Conservation (phyloP, 2,888 invertebrate species). For the Criorhina ranunculi region DNA sequence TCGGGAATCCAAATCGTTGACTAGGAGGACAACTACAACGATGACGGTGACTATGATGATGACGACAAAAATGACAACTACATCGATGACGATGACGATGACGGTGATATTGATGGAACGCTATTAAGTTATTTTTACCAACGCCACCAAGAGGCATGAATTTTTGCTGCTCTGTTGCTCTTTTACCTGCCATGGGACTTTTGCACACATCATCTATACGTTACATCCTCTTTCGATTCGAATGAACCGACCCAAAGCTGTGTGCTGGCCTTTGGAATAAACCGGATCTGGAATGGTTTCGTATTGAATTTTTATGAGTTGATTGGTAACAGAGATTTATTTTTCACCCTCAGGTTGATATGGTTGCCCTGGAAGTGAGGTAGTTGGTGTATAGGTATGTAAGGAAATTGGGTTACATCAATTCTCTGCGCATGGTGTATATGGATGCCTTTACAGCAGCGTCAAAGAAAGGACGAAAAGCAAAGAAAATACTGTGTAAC, state of each 20-base stretch:
- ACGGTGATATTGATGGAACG: constrained; percentile 40
- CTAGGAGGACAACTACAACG: neutral
- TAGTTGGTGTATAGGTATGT: constrained; percentile 39
- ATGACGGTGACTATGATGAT: neutral
- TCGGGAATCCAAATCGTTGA: constrained; percentile 24
- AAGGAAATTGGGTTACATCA: constrained; percentile 70
- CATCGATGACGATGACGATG: constrained; percentile 14
- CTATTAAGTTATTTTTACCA: constrained; percentile 68
- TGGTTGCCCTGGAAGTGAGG: constrained; percentile 54
- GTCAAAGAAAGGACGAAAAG: constrained; percentile 27
- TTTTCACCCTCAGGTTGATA: constrained; percentile 69
- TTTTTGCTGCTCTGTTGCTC: constrained; percentile 58
- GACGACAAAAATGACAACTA: constrained; percentile 1
- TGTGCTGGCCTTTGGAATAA: constrained; percentile 53
- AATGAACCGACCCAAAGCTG: constrained; percentile 51
- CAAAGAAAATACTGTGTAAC: constrained; percentile 33
- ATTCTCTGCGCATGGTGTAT: constrained; percentile 21
- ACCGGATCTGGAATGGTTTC: constrained; percentile 69
- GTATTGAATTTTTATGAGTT: constrained; percentile 74
- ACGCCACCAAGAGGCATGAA: constrained; percentile 27
- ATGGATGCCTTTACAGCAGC: constrained; percentile 30
- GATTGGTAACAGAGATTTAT: constrained; percentile 73
- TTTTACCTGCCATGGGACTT: constrained; percentile 39
- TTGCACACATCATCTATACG: constrained; percentile 19
- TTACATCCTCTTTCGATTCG: constrained; percentile 52